phyloP scores from a whole-genome alignment of 2,113 vertebrate genomes.

The Ptilonorhynchus violaceus region DNA sequence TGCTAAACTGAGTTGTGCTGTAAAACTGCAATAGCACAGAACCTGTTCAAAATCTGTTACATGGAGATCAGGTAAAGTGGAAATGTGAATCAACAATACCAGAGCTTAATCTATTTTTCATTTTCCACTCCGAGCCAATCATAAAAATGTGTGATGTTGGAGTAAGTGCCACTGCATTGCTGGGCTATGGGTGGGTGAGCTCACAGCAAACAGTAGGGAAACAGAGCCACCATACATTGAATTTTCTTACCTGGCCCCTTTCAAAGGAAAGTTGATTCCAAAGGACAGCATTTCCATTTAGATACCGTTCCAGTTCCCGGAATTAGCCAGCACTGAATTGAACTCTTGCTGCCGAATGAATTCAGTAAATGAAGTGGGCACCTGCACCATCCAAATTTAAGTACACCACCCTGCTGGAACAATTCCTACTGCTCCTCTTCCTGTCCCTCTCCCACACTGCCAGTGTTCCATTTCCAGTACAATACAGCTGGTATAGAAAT shows the following conservation, averaged over 20 bases:
- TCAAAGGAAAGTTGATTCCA: background rate
- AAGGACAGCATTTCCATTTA: background rate
- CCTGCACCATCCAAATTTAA: background rate
- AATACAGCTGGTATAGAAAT: background rate
- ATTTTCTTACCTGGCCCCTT: background rate
- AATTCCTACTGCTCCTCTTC: background rate
- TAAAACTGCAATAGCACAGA: background rate
- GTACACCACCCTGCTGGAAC: background rate
- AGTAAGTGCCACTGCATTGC: background rate
- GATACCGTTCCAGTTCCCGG: background rate
- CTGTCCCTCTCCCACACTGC: accelerated
- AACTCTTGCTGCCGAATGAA: background rate
- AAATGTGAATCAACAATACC: background rate
- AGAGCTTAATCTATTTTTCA: background rate
- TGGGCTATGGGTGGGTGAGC: background rate
- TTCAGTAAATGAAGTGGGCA: background rate
- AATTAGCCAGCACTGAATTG: background rate
- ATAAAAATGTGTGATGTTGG: background rate
- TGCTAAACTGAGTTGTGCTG: slow-evolving; percentile 32
- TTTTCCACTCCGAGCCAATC: background rate
- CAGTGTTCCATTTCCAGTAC: background rate
- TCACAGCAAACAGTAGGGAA: background rate
- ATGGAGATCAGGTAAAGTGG: background rate
- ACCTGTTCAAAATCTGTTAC: background rate
- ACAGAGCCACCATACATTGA: too few species aligned